Base-by-base conservation (phyloP, 2,797 vertebrate species). In the Eulemur coronatus region DNA sequence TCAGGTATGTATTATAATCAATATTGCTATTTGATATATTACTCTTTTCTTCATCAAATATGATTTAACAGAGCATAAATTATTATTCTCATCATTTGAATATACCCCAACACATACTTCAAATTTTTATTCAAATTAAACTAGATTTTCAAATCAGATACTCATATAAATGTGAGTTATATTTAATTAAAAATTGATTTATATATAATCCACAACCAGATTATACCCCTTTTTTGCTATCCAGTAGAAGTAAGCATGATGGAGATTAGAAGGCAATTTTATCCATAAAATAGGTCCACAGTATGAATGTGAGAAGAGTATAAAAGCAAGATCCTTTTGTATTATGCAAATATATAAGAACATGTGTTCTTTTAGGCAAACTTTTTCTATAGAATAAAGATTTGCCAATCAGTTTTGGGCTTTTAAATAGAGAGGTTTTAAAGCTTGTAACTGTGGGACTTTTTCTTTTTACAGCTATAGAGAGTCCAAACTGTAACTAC, bases 1-100 rank as follows among this genome's bases (percentile, higher is more conserved):
- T 89, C 97, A 98, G 98, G 98, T 97, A 98, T 91, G 48, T 73
- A 26, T 79, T 91, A 70, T 4, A 91, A 55, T 81, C 63, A 88
- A 6, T 79, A 94, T 0, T 79, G 41, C 35, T 59, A 95, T 84
- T 92, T 22, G 55, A 43, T 18, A 52, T 18, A 46, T 78, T 82
- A 52, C 43, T 18, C 0, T 82, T 93, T 87, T 67, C 46, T 85
- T 95, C 63, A 94, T 73, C 6, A 75, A 94, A 59, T 76, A 33
- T 92, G 90, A 76, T 26, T 81, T 67, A 84, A 84, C 30, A 84
- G 11, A 46, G 38, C n/a, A 41, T 63, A 91, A 61, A 81, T 81
- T 84, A 78, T 90, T 95, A 84, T 92, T 63, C 5, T 72, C 26
- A 95, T 5, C 48, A 90, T 91, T 22, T 61, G 46, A 96, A 87